A percentile compares a stretch with the other conserved stretches of the same genome.
phyloP scores from a whole-genome alignment of 2,113 vertebrate genomes.

The Syngnathoides biaculeatus region DNA sequence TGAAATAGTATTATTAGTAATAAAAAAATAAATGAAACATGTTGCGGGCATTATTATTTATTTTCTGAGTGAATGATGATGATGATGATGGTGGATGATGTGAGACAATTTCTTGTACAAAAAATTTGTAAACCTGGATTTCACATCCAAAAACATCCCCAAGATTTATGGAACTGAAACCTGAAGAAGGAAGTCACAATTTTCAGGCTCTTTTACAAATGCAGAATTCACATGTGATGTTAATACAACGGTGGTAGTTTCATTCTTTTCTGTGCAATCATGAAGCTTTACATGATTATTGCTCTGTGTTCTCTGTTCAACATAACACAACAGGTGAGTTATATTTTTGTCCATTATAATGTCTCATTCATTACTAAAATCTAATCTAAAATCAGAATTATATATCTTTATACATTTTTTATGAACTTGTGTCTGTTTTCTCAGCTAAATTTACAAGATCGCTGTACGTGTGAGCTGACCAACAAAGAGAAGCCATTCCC shows the following conservation, averaged over 20 bases:
- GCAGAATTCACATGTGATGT: slow-evolving; percentile 2
- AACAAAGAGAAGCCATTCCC: slow-evolving; percentile 54
- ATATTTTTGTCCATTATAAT: neutral
- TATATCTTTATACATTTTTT: neutral
- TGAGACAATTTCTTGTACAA: neutral
- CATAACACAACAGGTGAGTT: slow-evolving; percentile 55
- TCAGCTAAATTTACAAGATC: slow-evolving; percentile 13
- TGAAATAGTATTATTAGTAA: too few relatives aligned
- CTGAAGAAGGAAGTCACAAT: slow-evolving; percentile 27
- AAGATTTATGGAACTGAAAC: neutral
- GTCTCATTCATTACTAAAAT: neutral
- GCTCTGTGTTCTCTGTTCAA: slow-evolving; percentile 33
- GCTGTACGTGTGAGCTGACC: slow-evolving; percentile 64
- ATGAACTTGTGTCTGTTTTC: neutral
- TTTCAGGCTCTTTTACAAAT: too few relatives aligned
- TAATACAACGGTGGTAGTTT: slow-evolving; percentile 3
- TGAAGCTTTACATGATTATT: slow-evolving; percentile 31
- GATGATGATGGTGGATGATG: too few relatives aligned
- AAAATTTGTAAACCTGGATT: neutral
- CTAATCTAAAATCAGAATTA: neutral
- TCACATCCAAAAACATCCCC: neutral
- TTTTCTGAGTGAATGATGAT: too few relatives aligned
- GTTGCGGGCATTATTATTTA: too few relatives aligned
- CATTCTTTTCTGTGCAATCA: slow-evolving; percentile 17
- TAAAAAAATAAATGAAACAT: too few relatives aligned